phyloP scores from a whole-genome alignment of 1,140 invertebrate genomes.

The Acromyrmex charruanus region DNA sequence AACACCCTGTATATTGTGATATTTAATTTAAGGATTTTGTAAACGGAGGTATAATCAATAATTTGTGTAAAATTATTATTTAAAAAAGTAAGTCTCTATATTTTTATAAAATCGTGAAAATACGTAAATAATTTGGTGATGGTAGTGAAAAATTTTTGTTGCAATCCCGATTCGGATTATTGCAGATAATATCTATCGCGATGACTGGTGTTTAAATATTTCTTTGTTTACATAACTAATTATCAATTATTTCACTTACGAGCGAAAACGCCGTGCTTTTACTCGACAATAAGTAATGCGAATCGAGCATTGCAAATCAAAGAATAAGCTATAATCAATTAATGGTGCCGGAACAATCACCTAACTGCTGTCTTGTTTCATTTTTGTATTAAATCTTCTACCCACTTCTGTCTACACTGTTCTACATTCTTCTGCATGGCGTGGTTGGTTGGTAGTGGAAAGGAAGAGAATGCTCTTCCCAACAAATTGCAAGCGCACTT shows the following conservation, averaged over 20 bases:
- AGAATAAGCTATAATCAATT: constrained; percentile 75
- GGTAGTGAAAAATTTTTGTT: constrained; percentile 75
- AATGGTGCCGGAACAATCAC: constrained; percentile 85
- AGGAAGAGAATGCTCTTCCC: constrained; percentile 90
- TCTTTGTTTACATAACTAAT: constrained; percentile 15
- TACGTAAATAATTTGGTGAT: constrained; percentile 74
- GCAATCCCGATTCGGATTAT: constrained; percentile 81
- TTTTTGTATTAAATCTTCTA: constrained; percentile 86
- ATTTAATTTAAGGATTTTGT: constrained; percentile 20
- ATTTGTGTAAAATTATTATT: constrained; percentile 29
- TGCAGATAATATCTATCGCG: constrained; percentile 29
- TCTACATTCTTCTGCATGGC: constrained; percentile 90
- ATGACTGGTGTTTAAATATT: constrained; percentile 18
- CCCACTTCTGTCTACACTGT: constrained; percentile 87
- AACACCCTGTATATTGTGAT: constrained; percentile 19
- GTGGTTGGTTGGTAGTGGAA: constrained; percentile 89
- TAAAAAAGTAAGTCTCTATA: not conserved
- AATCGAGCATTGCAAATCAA: constrained; percentile 75
- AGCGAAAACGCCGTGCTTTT: not conserved
- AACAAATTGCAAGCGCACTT: constrained; percentile 90
- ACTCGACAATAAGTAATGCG: constrained; percentile 67
- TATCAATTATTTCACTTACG: constrained; percentile 8
- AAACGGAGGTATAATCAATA: not conserved
- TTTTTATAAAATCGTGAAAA: constrained; percentile 34
- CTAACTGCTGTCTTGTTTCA: constrained; percentile 86